phyloP scores from a whole-genome alignment of 2,888 invertebrate genomes.

The Acholoe squamosa region DNA sequence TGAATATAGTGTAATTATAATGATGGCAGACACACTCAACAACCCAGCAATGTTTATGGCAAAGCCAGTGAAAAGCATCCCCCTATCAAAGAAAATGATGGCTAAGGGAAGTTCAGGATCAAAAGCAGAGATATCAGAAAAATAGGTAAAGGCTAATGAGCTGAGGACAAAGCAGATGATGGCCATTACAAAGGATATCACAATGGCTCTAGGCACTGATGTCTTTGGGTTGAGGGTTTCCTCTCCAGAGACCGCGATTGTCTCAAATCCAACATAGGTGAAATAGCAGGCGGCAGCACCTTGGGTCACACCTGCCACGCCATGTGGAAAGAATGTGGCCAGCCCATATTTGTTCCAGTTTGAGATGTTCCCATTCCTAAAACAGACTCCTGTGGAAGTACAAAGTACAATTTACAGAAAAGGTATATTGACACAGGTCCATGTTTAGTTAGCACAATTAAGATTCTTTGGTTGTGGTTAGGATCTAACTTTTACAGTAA shows the following conservation, averaged over 20 bases:
- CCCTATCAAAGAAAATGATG: neutral
- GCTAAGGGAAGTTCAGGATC: neutral
- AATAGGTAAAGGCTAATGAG: conserved; percentile 2
- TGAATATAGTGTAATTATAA: neutral
- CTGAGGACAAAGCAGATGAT: neutral
- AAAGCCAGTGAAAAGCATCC: neutral
- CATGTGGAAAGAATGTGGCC: conserved; percentile 19
- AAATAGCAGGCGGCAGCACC: conserved; percentile 24
- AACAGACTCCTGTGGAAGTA: too few relatives aligned
- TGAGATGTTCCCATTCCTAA: neutral
- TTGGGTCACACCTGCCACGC: neutral
- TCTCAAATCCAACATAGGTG: conserved; percentile 32
- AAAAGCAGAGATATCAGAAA: neutral
- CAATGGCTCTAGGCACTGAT: neutral
- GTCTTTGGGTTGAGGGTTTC: conserved; percentile 6
- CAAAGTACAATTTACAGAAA: too few relatives aligned
- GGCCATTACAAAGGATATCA: neutral
- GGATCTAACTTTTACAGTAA: too few relatives aligned
- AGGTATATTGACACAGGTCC: too few relatives aligned
- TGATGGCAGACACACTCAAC: conserved; percentile 5
- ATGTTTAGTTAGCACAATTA: too few relatives aligned
- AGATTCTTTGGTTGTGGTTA: too few relatives aligned
- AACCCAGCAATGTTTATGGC: neutral
- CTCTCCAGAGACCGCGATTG: conserved; percentile 13
- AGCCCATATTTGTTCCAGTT: conserved; percentile 9